Conservation (phyloP, 2,113 vertebrate genomes). For the Melanostigma gelatinosum region DNA sequence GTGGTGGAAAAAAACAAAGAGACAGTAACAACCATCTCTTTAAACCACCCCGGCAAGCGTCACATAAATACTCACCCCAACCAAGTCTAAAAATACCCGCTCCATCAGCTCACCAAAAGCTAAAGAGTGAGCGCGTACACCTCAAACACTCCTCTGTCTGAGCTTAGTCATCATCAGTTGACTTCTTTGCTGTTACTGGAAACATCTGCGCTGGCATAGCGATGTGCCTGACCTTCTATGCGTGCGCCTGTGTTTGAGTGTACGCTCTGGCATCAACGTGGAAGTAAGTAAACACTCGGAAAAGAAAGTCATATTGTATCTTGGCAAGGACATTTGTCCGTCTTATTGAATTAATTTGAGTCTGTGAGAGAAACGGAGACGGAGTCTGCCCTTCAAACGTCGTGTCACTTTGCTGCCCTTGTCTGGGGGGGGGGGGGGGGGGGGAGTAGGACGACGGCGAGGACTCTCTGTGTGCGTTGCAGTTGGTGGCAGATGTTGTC, state of each 20-base stretch:
- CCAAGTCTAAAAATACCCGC: constrained; percentile 57
- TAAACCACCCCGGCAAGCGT: constrained; percentile 6
- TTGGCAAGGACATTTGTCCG: constrained; percentile 69
- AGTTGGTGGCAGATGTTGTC: constrained; percentile 64
- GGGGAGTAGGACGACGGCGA: neutral
- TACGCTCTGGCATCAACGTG: constrained; percentile 2
- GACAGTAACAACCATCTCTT: constrained; percentile 43
- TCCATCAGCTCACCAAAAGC: constrained; percentile 8
- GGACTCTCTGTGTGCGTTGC: constrained; percentile 36
- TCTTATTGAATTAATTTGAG: constrained; percentile 72
- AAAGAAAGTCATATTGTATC: constrained; percentile 55
- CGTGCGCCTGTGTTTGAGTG: neutral
- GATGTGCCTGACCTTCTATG: constrained; percentile 20
- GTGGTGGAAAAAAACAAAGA: neutral
- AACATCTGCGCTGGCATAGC: constrained; percentile 46
- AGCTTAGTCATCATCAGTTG: constrained; percentile 43
- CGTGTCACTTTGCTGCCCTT: constrained; percentile 62
- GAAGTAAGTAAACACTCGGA: constrained; percentile 47
- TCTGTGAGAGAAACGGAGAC: constrained; percentile 52
- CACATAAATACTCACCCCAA: constrained; percentile 28
- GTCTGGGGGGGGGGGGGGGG: constrained; percentile 26
- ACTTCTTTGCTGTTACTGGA: constrained; percentile 42
- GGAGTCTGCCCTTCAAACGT: constrained; percentile 71
- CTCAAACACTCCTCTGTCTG: constrained; percentile 21
- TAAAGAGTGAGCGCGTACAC: constrained; percentile 36